phyloP scores from a whole-genome alignment of 1,140 invertebrate genomes.

The Habropoda laboriosa region DNA sequence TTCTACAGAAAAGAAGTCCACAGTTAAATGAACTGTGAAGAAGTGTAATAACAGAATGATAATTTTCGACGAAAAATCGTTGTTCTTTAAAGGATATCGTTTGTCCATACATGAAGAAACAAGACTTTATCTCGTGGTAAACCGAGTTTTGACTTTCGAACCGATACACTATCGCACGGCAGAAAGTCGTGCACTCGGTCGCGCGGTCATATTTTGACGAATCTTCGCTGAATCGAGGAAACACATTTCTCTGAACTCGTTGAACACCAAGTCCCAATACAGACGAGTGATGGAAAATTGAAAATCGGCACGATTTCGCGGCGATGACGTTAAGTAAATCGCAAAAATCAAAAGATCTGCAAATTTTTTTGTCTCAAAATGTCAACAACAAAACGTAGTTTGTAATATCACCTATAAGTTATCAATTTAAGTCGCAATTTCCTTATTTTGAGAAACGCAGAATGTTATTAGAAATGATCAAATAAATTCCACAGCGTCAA shows the following conservation, averaged over 20 bases:
- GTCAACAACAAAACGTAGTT: too few species aligned
- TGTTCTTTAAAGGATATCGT: constrained; percentile 20
- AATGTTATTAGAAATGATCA: too few species aligned
- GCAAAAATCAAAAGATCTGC: too few species aligned
- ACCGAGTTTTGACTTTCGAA: constrained; percentile 57
- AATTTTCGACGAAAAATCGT: constrained; percentile 1
- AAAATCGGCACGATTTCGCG: too few species aligned
- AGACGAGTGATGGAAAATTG: too few species aligned
- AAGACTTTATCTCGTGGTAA: constrained; percentile 51
- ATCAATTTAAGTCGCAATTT: too few species aligned
- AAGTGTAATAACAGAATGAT: neutral
- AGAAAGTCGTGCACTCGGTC: constrained; percentile 14
- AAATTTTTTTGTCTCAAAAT: too few species aligned
- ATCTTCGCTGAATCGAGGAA: neutral
- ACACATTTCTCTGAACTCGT: neutral
- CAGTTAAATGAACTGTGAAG: too few species aligned
- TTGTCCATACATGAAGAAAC: constrained; percentile 40
- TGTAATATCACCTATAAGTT: too few species aligned
- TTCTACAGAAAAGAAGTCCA: neutral
- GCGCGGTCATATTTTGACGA: constrained; percentile 5
- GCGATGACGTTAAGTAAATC: too few species aligned
- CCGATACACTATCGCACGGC: constrained; percentile 35
- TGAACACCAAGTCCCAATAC: neutral
- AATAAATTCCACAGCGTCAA: too few species aligned
- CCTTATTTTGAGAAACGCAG: too few species aligned